A percentile compares a stretch with the other conserved stretches of the same genome.
Evolutionary conservation across 2,888 invertebrate genomes (phyloP).

Genomic region (Andrena hattorfiana): DNA sequence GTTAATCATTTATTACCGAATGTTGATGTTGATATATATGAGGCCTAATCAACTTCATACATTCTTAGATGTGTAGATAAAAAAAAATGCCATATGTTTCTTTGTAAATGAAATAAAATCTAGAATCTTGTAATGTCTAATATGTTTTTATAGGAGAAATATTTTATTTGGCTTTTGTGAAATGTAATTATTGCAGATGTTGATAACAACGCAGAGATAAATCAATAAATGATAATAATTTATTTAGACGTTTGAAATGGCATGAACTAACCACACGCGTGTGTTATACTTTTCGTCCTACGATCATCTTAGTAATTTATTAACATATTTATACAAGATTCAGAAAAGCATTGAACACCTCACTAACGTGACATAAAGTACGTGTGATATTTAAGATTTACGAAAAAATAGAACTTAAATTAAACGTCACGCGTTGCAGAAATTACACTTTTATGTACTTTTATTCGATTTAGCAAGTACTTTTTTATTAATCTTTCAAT

Average conservation of each 20-base stretch:
- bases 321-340: not conserved
- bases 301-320: conserved; percentile 21
- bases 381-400: not conserved
- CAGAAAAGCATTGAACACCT: conserved; percentile 5
- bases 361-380: conserved; percentile 8
- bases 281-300: conserved; percentile 7
- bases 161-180: not conserved
- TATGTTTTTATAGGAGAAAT: not conserved
- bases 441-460: conserved; percentile 3
- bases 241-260: not conserved
- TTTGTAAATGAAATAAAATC: conserved; percentile 2
- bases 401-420: not conserved
- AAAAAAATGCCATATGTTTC: not conserved
- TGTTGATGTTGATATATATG: conserved; percentile 19
- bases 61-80: conserved; percentile 7
- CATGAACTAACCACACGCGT: not conserved
- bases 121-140: not conserved
- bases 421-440: not conserved
- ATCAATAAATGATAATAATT: conserved; percentile 3
- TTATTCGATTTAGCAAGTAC: not conserved
- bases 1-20: conserved; percentile 40
- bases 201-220: not conserved
- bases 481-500: conserved; percentile 5
- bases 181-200: conserved; percentile 20
- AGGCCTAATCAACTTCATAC: conserved; percentile 53